A percentile compares a stretch with the other conserved stretches of the same genome.
Conservation (phyloP, 2,797 vertebrate genomes). For the Sarcoramphus papa region DNA sequence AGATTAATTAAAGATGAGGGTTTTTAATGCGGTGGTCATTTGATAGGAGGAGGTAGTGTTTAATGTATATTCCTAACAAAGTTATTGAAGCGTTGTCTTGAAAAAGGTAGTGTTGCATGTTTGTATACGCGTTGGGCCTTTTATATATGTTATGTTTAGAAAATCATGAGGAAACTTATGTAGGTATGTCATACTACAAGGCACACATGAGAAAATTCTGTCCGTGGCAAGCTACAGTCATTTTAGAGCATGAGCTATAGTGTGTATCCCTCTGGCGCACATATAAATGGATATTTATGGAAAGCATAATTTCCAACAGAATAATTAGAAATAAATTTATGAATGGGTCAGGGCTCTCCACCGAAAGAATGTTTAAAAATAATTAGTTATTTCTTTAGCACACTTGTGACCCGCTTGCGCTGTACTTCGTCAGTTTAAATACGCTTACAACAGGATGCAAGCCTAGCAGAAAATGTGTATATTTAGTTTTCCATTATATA, state of each 20-base stretch:
- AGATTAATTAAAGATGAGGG: not conserved
- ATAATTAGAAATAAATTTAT: not conserved
- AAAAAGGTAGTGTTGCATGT: not conserved
- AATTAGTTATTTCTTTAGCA: not conserved
- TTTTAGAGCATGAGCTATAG: not conserved
- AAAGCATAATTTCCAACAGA: not conserved
- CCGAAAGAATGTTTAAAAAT: not conserved
- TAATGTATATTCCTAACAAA: not conserved
- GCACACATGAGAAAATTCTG: not conserved
- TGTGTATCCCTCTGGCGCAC: not conserved
- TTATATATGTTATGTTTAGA: not conserved
- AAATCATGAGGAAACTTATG: accelerated
- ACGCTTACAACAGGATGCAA: not conserved
- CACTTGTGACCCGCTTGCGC: not conserved
- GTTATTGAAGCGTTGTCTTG: not conserved
- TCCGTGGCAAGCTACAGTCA: not conserved
- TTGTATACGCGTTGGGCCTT: not conserved
- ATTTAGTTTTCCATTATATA: not conserved
- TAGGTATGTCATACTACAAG: not conserved
- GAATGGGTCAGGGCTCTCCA: not conserved
- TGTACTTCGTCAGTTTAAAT: not conserved
- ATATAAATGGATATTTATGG: not conserved
- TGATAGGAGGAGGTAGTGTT: not conserved
- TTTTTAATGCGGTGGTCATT: accelerated
- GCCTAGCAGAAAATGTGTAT: not conserved